Evolutionary conservation across 1,140 invertebrate genomes (phyloP).

Genomic region (Carcinoscorpius rotundicauda): DNA sequence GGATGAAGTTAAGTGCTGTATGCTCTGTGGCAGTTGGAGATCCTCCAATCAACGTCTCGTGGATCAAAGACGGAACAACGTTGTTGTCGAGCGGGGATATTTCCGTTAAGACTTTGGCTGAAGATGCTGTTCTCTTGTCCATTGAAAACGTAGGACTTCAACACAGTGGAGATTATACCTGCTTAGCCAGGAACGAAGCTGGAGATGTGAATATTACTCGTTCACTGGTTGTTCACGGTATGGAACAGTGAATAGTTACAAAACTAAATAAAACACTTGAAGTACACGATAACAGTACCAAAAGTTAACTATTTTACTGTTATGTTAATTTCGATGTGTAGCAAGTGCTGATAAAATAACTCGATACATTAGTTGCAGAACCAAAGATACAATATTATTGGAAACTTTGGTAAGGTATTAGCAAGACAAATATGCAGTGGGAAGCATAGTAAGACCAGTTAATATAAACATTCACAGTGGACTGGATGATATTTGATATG

Average conservation of each 20-base stretch:
- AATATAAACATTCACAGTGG: no score
- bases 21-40: constrained; percentile 26
- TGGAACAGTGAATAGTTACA: neutral
- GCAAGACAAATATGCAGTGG: no score
- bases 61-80: constrained; percentile 36
- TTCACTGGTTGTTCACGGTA: constrained; percentile 34
- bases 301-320: no score
- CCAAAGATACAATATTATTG: no score
- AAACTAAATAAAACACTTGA: no score
- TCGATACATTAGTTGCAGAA: no score
- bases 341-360: no score
- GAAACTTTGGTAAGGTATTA: no score
- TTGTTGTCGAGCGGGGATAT: constrained; percentile 31
- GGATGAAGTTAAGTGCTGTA: constrained; percentile 23
- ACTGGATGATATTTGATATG: no score
- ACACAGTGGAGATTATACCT: constrained; percentile 49
- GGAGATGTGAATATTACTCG: constrained; percentile 31
- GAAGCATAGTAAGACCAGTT: no score
- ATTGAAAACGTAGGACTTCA: constrained; percentile 19
- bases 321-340: no score
- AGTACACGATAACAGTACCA: no score
- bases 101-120: constrained; percentile 13
- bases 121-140: constrained; percentile 31
- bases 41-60: constrained; percentile 25
- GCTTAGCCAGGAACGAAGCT: constrained; percentile 50